Conservation (phyloP, 2,797 vertebrate genomes). For the Ara ararauna region DNA sequence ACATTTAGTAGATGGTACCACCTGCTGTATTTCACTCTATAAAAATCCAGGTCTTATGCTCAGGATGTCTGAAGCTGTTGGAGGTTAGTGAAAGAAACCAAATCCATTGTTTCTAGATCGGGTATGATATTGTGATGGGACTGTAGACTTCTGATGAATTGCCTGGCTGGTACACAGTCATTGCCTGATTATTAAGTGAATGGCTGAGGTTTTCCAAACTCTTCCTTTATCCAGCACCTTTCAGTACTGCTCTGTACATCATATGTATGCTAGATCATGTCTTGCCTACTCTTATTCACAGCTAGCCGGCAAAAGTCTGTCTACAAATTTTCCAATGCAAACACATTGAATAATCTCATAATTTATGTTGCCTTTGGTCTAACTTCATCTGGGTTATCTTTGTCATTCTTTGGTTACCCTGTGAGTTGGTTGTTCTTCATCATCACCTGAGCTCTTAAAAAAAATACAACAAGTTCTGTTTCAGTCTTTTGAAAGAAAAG, state of each 20-base stretch:
- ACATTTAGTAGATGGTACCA: background rate
- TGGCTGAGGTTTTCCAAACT: background rate
- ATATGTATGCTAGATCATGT: background rate
- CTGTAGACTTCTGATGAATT: background rate
- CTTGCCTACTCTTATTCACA: background rate
- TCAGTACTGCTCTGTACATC: background rate
- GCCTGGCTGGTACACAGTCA: background rate
- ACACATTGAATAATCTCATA: background rate
- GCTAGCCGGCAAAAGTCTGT: background rate
- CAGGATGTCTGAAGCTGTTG: background rate
- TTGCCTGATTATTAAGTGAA: background rate
- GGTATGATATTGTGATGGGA: background rate
- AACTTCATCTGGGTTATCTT: background rate
- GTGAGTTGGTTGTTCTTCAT: background rate
- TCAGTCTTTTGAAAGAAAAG: background rate
- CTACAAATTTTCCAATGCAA: background rate
- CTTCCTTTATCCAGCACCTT: background rate
- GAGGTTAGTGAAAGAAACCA: background rate
- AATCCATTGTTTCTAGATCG: background rate
- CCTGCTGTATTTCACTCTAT: background rate
- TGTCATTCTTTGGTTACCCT: background rate
- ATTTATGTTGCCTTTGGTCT: background rate
- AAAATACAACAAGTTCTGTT: background rate
- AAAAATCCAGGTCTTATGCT: background rate
- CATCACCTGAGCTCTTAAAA: background rate